Conservation (phyloP, 1,140 invertebrate species). For the Drosophila gunungcola region DNA sequence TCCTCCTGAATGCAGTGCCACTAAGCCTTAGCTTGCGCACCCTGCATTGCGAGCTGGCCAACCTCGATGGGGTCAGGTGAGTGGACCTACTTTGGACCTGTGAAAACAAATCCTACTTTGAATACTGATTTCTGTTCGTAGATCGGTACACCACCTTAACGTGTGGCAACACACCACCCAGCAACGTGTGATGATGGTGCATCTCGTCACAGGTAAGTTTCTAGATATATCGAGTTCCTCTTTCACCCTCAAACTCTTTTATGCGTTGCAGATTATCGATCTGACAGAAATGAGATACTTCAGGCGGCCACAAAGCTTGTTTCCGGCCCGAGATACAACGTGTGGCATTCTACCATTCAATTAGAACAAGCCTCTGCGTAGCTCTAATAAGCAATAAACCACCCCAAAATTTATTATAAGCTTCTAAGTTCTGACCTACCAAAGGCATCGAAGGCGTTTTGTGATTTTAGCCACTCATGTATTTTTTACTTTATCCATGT, state of each 20-base stretch:
- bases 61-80: constrained; percentile 88
- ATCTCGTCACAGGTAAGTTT: constrained; percentile 90
- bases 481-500: constrained; percentile 30
- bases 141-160: constrained; percentile 91
- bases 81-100: background rate
- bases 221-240: too few relatives aligned
- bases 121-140: constrained; percentile 13
- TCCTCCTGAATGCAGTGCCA: constrained; percentile 93
- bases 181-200: constrained; percentile 89
- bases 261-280: constrained; percentile 82
- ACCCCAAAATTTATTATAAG: constrained; percentile 28
- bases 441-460: constrained; percentile 53
- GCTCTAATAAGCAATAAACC: constrained; percentile 20
- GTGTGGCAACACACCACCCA: constrained; percentile 92
- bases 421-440: constrained; percentile 26
- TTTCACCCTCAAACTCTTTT: background rate
- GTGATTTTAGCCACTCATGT: constrained; percentile 46
- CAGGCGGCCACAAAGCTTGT: constrained; percentile 85
- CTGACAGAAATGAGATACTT: constrained; percentile 86
- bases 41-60: constrained; percentile 86
- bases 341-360: constrained; percentile 88
- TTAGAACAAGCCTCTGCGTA: constrained; percentile 79
- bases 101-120: background rate
- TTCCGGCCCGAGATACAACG: constrained; percentile 86
- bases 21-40: constrained; percentile 85